phyloP scores from a whole-genome alignment of 1,140 invertebrate genomes.

The Rhagoletis pomonella region DNA sequence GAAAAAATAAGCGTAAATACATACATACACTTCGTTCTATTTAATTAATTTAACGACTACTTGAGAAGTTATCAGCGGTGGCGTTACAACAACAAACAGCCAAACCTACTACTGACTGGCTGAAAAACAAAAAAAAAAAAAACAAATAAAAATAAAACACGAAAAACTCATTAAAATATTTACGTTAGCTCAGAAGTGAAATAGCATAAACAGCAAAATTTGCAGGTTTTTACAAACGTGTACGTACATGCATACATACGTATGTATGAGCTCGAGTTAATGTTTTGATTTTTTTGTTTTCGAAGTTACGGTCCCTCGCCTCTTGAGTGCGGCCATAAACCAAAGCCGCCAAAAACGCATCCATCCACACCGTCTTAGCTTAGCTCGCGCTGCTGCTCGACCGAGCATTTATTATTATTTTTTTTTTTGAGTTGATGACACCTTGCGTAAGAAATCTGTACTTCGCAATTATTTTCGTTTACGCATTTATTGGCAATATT shows the following conservation, averaged over 20 bases:
- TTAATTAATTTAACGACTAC: constrained; percentile 74
- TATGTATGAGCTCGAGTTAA: neutral
- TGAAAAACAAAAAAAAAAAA: constrained; percentile 43
- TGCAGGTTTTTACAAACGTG: constrained; percentile 18
- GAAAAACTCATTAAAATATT: constrained; percentile 74
- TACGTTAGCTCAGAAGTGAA: constrained; percentile 58
- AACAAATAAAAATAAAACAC: constrained; percentile 56
- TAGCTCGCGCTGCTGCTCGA: neutral
- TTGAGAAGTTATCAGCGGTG: constrained; percentile 67
- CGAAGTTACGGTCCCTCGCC: constrained; percentile 5
- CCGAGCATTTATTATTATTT: constrained; percentile 21
- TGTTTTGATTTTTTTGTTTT: neutral
- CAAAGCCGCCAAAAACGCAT: constrained; percentile 40
- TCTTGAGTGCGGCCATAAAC: constrained; percentile 32
- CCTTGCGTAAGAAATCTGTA: neutral
- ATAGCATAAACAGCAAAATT: constrained; percentile 8
- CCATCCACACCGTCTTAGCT: neutral
- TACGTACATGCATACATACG: constrained; percentile 31
- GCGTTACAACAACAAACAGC: constrained; percentile 32
- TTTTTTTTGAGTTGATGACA: neutral
- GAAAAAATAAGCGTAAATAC: constrained; percentile 18
- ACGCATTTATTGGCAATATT: too few relatives aligned
- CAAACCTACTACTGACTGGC: neutral
- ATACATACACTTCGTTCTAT: constrained; percentile 60
- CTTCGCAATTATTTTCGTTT: too few relatives aligned